Conservation (phyloP, 64 coral and sea anemone genomes). For the Montipora cactus region DNA sequence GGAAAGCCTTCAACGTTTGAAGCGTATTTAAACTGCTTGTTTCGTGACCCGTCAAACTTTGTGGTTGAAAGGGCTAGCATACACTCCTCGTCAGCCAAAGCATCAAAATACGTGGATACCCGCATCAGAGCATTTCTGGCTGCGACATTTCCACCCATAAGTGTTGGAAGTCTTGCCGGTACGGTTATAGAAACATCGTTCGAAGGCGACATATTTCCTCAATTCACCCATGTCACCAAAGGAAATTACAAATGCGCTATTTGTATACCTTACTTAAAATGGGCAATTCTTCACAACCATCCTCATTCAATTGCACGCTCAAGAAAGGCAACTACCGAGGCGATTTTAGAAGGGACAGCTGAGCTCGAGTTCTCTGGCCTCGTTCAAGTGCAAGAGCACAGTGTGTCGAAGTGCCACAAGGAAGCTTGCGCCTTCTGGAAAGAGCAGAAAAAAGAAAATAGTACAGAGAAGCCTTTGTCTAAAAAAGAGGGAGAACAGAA, state of each 20-base stretch:
- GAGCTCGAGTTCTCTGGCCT: conserved; percentile 32
- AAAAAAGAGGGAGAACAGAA: conserved; percentile 10
- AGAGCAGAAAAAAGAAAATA: conserved; percentile 10
- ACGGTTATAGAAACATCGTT: neutral
- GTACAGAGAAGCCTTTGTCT: neutral
- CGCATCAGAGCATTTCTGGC: conserved; percentile 28
- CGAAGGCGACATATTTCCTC: conserved; percentile 1
- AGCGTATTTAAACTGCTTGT: neutral
- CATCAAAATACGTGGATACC: neutral
- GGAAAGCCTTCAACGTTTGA: neutral
- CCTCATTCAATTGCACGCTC: neutral
- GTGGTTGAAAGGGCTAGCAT: neutral
- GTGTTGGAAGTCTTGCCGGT: neutral
- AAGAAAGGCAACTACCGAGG: conserved; percentile 45
- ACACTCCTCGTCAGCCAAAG: neutral
- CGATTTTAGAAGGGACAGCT: conserved; percentile 48
- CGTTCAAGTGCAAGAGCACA: conserved; percentile 45
- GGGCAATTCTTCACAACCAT: conserved; percentile 13
- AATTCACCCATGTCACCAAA: conserved; percentile 6
- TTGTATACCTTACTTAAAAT: conserved; percentile 15
- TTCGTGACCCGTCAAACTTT: neutral
- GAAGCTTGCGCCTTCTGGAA: conserved; percentile 26
- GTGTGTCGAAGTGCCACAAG: conserved; percentile 44
- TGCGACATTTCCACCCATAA: conserved; percentile 6
- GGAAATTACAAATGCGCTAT: conserved; percentile 7